Conservation (phyloP, 2,888 invertebrate genomes). For the Podotricha telesiphe region DNA sequence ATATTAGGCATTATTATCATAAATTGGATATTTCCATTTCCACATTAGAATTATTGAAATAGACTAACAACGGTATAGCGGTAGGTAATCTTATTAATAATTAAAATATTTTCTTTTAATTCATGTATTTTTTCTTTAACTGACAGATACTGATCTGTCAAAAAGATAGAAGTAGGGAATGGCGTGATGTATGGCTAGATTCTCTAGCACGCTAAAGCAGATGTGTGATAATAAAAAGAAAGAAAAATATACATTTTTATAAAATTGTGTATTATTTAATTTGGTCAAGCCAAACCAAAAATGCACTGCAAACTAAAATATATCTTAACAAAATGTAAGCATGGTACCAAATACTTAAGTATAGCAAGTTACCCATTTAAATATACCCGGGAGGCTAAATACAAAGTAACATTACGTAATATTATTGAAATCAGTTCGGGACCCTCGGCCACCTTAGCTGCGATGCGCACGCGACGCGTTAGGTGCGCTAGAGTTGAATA, state of each 20-base stretch:
- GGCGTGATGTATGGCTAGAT: too few relatives aligned
- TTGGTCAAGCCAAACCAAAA: conserved; percentile 9
- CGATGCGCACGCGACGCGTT: conserved; percentile 42
- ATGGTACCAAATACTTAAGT: conserved; percentile 19
- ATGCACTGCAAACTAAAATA: conserved; percentile 18
- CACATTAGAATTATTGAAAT: too few relatives aligned
- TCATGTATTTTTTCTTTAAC: too few relatives aligned
- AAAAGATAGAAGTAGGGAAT: too few relatives aligned
- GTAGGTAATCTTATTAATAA: too few relatives aligned
- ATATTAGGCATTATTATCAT: too few relatives aligned
- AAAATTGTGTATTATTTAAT: conserved; percentile 3
- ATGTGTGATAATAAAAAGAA: background rate
- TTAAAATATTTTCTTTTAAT: too few relatives aligned
- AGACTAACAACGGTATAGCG: too few relatives aligned
- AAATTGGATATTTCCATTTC: too few relatives aligned
- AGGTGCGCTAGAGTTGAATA: conserved; percentile 32
- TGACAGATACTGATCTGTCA: too few relatives aligned
- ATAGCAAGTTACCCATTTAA: conserved; percentile 24
- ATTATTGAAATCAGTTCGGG: conserved; percentile 39
- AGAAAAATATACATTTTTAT: background rate
- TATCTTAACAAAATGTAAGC: background rate
- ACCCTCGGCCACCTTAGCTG: conserved; percentile 31
- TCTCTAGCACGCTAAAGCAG: background rate
- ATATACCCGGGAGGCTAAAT: conserved; percentile 33
- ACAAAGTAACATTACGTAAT: conserved; percentile 35